Evolutionary conservation across 2,888 invertebrate genomes (phyloP), one percentile per base, ranked within the genome.

Genomic region (Lampropteryx suffumata): DNA sequence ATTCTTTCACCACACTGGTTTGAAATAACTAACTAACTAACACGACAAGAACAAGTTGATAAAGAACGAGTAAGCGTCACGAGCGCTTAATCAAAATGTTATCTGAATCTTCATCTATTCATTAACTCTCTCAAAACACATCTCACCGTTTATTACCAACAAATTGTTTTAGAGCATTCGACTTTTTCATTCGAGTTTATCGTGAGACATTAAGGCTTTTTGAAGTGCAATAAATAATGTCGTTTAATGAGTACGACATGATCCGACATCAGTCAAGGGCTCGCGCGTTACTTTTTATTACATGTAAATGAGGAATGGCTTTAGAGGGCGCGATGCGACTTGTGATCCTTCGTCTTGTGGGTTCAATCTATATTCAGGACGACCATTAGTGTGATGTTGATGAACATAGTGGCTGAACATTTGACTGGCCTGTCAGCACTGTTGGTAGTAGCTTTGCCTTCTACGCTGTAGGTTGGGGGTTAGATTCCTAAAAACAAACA

Each of bases 191-290:
- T 10, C 27, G 33, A 44, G 35, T 49, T 53, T 49, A 53, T 54
- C 49, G 36, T 44, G 47, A 58, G 71, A 78, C 86, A 88, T 88
- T 85, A 89, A 88, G 87, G 77, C 81, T 76, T 83, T 88, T 88
- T 87, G 85, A 88, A 87, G 81, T 81, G 83, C 76, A 73, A 88
- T 90, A 90, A 89, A 90, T 90, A 86, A 87, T 71, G 59, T 62
- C 66, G 57, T 76, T 85, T 88, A 86, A 87, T 81, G 84, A 83
- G 74, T 66, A 64, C 62, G 71, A 75, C 78, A 67, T 76, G 81
- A 74, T 67, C 74, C 63, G 69, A 73, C 71, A 85, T 88, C 82
- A 85, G 85, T 88, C 88, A 86, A 70, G 69, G 71, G 71, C 69
- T 76, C 76, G 32, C n/a, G 36, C 76, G 73, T 76, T 77, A 80